A percentile compares a stretch with the other conserved stretches of the same genome.
Conservation (phyloP, 1,140 invertebrate genomes). For the Zaprionus africanus region DNA sequence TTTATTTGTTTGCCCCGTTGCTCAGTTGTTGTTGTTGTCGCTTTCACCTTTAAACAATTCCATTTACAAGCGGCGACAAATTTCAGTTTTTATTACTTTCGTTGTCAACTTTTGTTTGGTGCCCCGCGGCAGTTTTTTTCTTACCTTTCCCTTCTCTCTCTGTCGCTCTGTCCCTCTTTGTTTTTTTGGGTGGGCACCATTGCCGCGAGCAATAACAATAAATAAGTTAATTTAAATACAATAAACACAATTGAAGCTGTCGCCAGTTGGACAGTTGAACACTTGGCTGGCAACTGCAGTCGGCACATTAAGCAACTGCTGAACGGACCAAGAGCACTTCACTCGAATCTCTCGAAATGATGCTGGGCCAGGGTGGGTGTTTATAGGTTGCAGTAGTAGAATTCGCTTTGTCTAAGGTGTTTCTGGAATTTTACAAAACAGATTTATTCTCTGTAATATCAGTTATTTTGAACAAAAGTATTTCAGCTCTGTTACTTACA, state of each 20-base stretch:
- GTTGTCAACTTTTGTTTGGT: conserved; percentile 64
- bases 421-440: too few relatives aligned
- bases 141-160: not conserved
- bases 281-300: conserved; percentile 18
- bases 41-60: conserved; percentile 81
- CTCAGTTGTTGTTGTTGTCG: conserved; percentile 44
- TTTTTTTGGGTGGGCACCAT: conserved; percentile 32
- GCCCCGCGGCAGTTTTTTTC: not conserved
- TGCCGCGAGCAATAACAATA: conserved; percentile 65
- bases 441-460: not conserved
- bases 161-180: not conserved
- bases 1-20: conserved; percentile 67
- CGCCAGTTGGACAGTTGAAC: conserved; percentile 1
- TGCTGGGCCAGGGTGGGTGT: not conserved
- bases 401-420: too few relatives aligned
- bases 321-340: not conserved
- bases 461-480: not conserved
- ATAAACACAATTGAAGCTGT: conserved; percentile 75
- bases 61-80: conserved; percentile 81
- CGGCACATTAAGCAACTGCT: conserved; percentile 15
- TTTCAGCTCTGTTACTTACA: not conserved
- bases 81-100: conserved; percentile 78
- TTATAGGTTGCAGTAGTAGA: not conserved
- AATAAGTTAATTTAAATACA: conserved; percentile 83
- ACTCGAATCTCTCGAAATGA: not conserved